Conservation (phyloP, 2,797 vertebrate species). For the Siniperca scherzeri region DNA sequence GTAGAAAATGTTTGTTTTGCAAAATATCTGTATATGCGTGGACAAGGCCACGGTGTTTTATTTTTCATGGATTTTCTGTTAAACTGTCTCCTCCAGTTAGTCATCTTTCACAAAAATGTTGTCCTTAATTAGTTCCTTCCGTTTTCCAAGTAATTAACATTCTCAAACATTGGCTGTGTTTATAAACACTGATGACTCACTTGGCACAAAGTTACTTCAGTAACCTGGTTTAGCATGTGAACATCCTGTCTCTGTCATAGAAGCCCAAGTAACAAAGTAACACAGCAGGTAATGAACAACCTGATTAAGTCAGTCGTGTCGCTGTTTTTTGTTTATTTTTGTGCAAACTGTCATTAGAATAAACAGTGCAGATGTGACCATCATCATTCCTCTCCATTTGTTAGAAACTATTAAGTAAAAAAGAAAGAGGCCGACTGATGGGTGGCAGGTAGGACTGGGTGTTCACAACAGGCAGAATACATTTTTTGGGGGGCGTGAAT, state of each 20-base stretch:
- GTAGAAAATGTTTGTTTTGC: too few species aligned
- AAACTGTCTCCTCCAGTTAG: not conserved
- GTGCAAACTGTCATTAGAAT: too few species aligned
- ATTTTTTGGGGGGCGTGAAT: not conserved
- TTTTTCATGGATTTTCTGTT: not conserved
- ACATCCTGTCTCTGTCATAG: not conserved
- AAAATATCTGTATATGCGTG: too few species aligned
- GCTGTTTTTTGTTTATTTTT: too few species aligned
- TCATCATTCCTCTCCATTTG: not conserved
- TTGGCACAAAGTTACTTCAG: not conserved
- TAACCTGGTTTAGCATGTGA: not conserved
- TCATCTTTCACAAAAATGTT: not conserved
- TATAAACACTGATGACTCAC: not conserved
- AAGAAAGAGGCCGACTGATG: not conserved
- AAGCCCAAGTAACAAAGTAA: too few species aligned
- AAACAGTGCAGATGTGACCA: not conserved
- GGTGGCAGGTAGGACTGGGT: not conserved
- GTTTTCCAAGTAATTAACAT: slow-evolving; percentile 1
- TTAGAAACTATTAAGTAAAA: not conserved
- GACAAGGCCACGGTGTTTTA: not conserved
- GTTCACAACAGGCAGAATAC: not conserved
- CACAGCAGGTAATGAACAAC: not conserved
- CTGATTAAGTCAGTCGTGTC: not conserved
- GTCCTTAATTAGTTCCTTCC: not conserved
- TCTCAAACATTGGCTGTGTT: not conserved